Conservation (phyloP, 35 echinoderm and acorn worm species). For the Chiridota heheva region DNA sequence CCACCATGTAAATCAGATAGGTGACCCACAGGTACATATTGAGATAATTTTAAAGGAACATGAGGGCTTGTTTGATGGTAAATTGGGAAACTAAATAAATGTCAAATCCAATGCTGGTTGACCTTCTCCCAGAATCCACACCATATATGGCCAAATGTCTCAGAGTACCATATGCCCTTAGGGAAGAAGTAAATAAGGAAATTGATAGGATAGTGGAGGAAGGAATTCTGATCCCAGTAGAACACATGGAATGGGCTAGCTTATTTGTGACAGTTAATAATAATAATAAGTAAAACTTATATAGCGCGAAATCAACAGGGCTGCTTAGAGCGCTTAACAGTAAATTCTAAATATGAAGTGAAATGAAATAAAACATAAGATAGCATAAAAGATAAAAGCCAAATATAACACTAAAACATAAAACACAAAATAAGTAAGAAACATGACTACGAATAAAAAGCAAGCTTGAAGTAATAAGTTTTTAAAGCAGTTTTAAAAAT, state of each 20-base stretch:
- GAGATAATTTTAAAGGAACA: slow-evolving; percentile 13
- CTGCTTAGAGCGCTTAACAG: too few species aligned
- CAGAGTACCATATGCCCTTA: slow-evolving; percentile 35
- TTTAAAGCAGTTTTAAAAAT: too few species aligned
- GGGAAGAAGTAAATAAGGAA: slow-evolving; percentile 10
- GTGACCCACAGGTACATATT: background rate
- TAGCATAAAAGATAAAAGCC: too few species aligned
- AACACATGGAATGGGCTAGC: slow-evolving; percentile 21
- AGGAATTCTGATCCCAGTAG: slow-evolving; percentile 16
- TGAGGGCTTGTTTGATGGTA: slow-evolving; percentile 5
- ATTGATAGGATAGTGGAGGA: slow-evolving; percentile 9
- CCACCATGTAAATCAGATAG: background rate
- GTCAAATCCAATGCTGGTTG: slow-evolving; percentile 17
- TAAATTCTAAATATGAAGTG: too few species aligned
- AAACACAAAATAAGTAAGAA: too few species aligned
- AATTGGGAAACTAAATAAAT: slow-evolving; percentile 5
- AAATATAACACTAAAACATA: too few species aligned
- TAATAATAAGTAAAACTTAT: too few species aligned
- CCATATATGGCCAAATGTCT: slow-evolving; percentile 13
- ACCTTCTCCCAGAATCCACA: background rate
- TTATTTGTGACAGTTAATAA: slow-evolving; percentile 11
- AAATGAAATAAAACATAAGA: too few species aligned
- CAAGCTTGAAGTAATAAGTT: too few species aligned
- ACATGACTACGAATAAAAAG: too few species aligned
- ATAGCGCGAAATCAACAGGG: too few species aligned